Percentiles rank a stretch among this genome's conserved stretches.
These are phyloP conservation scores for Drosophila pruinosa DNA, from an alignment of 1,140 invertebrate species.

Conservation along the genomic window DNA sequence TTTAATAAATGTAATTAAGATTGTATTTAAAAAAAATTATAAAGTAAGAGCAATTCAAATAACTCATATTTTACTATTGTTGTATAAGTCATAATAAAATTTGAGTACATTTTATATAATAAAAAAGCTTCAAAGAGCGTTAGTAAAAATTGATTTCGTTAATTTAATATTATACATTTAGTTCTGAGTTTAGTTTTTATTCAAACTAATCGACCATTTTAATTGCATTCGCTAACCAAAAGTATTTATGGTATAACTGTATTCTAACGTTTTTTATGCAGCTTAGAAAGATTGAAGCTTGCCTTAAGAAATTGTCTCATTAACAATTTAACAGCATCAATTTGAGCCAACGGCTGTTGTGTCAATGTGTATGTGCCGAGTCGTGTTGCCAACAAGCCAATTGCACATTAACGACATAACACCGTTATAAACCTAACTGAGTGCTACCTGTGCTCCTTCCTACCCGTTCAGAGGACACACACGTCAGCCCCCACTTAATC, in stretches of 20 bases:
- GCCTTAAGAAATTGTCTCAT: constrained; percentile 68
- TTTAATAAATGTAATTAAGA: no score
- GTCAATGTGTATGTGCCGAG: constrained; percentile 8
- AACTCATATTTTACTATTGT: no score
- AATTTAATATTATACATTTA: no score
- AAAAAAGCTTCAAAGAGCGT: no score
- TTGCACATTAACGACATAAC: constrained; percentile 82
- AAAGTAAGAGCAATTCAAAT: no score
- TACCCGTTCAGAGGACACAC: background rate
- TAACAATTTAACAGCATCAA: constrained; percentile 77
- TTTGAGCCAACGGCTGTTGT: constrained; percentile 49
- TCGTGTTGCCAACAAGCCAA: constrained; percentile 76
- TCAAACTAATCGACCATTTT: background rate
- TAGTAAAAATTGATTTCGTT: no score
- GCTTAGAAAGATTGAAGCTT: constrained; percentile 16
- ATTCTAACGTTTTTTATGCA: background rate
- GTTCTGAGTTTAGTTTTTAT: no score
- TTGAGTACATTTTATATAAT: no score
- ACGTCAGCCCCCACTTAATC: constrained; percentile 21
- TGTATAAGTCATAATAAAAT: no score
- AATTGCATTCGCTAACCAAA: no score
- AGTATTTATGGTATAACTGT: background rate
- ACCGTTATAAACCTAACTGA: constrained; percentile 70
- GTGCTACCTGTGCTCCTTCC: background rate
- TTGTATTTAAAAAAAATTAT: no score